Percentiles rank a stretch among this genome's conserved stretches.
Evolutionary conservation across 2,797 vertebrate species (phyloP).

Genomic region (Thaleichthys pacificus): DNA sequence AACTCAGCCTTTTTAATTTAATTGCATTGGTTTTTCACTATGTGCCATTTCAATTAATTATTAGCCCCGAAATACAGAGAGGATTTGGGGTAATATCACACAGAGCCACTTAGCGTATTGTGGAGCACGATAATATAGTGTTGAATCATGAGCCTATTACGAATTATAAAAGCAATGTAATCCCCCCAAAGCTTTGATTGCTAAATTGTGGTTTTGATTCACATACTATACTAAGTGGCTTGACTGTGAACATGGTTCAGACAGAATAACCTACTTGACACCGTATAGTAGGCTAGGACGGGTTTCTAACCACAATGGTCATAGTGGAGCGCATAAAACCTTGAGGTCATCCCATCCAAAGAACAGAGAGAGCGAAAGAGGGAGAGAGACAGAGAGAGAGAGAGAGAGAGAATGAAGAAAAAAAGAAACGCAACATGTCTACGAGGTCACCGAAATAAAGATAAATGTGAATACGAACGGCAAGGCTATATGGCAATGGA

Average conservation of each 20-base stretch:
- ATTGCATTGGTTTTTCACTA: conserved; percentile 76
- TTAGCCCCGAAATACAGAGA: conserved; percentile 74
- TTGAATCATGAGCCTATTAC: conserved; percentile 72
- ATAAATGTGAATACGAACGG: conserved; percentile 82
- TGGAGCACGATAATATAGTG: conserved; percentile 75
- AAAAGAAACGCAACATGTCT: conserved; percentile 50
- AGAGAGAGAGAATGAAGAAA: conserved; percentile 36
- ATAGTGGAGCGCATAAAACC: conserved; percentile 11
- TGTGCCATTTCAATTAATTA: conserved; percentile 80
- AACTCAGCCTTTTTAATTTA: conserved; percentile 77
- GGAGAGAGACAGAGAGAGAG: conserved; percentile 42
- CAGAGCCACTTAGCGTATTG: conserved; percentile 78
- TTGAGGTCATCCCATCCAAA: conserved; percentile 80
- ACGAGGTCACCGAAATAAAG: conserved; percentile 85
- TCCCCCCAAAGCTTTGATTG: conserved; percentile 69
- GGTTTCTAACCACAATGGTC: too few species aligned
- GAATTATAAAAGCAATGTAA: conserved; percentile 75
- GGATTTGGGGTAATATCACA: conserved; percentile 73
- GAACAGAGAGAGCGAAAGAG: conserved; percentile 40
- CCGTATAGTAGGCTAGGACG: background rate
- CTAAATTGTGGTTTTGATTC: conserved; percentile 76
- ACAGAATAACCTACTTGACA: conserved; percentile 58
- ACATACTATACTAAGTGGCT: conserved; percentile 70
- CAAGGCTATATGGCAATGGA: conserved; percentile 79
- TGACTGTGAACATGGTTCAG: conserved; percentile 60